Base-by-base conservation (phyloP, 2,888 invertebrate genomes). In the Tenthredo livida region DNA sequence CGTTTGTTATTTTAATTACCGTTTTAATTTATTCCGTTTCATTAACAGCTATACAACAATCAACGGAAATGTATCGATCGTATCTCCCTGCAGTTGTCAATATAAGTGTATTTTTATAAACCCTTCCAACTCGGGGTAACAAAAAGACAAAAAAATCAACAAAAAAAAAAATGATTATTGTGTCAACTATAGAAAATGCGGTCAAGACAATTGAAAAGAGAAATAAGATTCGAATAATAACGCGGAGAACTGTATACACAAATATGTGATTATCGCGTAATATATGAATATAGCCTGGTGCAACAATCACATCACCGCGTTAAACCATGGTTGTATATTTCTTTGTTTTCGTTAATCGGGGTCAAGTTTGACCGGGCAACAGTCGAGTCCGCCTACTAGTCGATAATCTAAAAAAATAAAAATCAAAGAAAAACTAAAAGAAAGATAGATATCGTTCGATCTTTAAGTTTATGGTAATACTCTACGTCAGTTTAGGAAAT, bases 1-100 rank as follows among this genome's bases (percentile, higher is more conserved):
- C 67, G 29, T 83, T 67, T 67, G 83, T 83, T 61, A 61, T 80
- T 80, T 80, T 25, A 80, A 80, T 80, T 61, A n/a, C 21, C 37
- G 37, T 80, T 61, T 80, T 21, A 83, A 67, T 67, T 83, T 67
- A 67, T 83, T 43, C 67, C 67, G 47, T 47, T 67, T 83, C 67
- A 67, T 67, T 33, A 70, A 21, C 40, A 61, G 61, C 29, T 65
- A 65, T 65, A 65, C 47, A 21, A 83, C 65, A 67, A 47, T 67
- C 65, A 33, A 50, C 83, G 83, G 67, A 83, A 83, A 70, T 83
- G 47, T 80, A 80, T 80, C 25, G 61, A 80, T 67, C 33, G 21
- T 67, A 83, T 83, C 67, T 70, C 21, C 4, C n/a, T n/a, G n/a
- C 43, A 12, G 67, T 10, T 83, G 50, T 83, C 83, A 70, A 83